Evolutionary conservation across 2,888 invertebrate genomes (phyloP), one percentile per base, ranked within the genome.

Genomic region (Gymnosoma rotundatum): DNA sequence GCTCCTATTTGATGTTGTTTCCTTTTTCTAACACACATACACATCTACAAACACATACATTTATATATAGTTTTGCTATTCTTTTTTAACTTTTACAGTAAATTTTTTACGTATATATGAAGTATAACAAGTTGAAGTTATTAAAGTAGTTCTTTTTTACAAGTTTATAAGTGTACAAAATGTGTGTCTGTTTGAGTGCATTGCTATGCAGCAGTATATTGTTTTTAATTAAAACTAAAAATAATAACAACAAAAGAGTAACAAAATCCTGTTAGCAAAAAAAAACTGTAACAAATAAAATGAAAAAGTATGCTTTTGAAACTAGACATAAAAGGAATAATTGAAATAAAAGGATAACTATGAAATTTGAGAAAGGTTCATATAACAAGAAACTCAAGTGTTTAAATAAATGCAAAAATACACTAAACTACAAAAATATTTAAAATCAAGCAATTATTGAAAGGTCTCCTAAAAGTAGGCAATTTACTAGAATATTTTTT

Each of bases 191-290:
- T 32, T 32, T 32, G 32, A 32, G 36, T 61, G 52, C 21, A 52
- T 60, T 32, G 21, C 69, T 16, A 32, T 61, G 69, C 52, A 64
- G 48, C 52, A 66, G 58, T 60, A 60, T 64, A 82, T 76, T 76
- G 64, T 82, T 82, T 82, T 76, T 82, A 82, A 76, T 82, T 82
- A 72, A 76, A 82, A 76, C 58, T 64, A 45, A 64, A 70, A 75
- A 70, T 74, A 81, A 60, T 54, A 66, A 58, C 52, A 70, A 73
- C n/a, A n/a, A 20, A 60, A 58, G 32, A 60, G 66, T 58, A 73
- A 32, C 63, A 70, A 70, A 58, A 70, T 66, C 48, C 42, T 38
- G 18, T 45, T 61, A 67, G 18, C 36, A 36, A 60, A 52, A 42
- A 21, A 48, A n/a, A 42, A 32, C 0, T 7, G 5, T 42, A 61